Percentiles rank a stretch among this genome's conserved stretches.
Conservation (phyloP, 2,113 vertebrate genomes). For the Casuarius casuarius region DNA sequence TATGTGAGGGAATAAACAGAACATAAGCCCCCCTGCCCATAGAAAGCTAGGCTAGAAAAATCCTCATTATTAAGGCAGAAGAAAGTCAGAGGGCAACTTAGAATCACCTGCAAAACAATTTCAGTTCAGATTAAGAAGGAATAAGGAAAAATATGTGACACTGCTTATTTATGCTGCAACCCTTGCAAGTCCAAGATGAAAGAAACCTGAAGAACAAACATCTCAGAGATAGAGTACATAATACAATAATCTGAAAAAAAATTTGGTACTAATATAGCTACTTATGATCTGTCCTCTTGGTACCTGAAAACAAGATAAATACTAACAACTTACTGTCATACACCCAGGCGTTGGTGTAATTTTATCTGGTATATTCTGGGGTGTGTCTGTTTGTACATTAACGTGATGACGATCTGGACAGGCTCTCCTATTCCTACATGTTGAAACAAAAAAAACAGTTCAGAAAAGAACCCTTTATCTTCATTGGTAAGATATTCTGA, state of each 20-base stretch:
- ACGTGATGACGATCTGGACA: slow-evolving; percentile 77
- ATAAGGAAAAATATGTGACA: not conserved
- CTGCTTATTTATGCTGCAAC: not conserved
- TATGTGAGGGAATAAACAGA: not conserved
- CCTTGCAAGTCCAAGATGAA: not conserved
- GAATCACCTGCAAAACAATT: not conserved
- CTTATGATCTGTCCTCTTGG: not conserved
- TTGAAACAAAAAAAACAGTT: not conserved
- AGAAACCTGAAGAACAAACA: not conserved
- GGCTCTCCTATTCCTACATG: slow-evolving; percentile 43
- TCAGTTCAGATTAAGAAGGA: not conserved
- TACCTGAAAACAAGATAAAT: not conserved
- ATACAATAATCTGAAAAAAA: not conserved
- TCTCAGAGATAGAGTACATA: too few relatives aligned
- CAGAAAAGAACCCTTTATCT: not conserved
- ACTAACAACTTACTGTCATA: slow-evolving; percentile 71
- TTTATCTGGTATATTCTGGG: slow-evolving; percentile 35
- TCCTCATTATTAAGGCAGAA: not conserved
- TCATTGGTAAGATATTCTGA: not conserved
- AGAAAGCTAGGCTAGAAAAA: not conserved
- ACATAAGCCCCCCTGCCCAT: not conserved
- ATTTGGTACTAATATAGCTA: not conserved
- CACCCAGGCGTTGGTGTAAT: not conserved
- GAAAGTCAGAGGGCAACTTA: not conserved
- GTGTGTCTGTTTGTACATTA: slow-evolving; percentile 63